Evolutionary conservation across 2,797 vertebrate genomes (phyloP).

Genomic region (Acrossocheilus wenchowensis): DNA sequence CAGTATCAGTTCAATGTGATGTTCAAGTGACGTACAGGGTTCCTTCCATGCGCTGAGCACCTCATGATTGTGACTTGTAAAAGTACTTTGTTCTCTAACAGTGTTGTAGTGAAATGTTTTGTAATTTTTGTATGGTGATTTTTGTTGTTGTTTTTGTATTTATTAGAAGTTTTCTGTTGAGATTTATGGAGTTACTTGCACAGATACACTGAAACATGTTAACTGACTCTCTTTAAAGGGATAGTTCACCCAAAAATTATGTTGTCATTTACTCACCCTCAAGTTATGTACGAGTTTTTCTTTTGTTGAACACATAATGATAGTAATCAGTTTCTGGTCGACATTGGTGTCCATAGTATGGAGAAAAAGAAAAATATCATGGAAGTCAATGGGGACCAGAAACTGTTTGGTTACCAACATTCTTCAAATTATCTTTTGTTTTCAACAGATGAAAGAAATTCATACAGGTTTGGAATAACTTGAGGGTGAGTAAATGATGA

Average conservation of each 20-base stretch:
- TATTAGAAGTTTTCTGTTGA: conserved; percentile 61
- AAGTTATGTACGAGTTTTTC: background rate
- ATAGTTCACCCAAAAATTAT: background rate
- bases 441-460: background rate
- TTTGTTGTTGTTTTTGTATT: conserved; percentile 65
- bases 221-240: background rate
- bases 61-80: conserved; percentile 60
- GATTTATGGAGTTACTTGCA: conserved; percentile 5
- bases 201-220: background rate
- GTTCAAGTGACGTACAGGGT: conserved; percentile 53
- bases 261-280: background rate
- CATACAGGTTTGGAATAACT: background rate
- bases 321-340: background rate
- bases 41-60: conserved; percentile 57
- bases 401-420: background rate
- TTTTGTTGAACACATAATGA: background rate
- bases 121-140: conserved; percentile 60
- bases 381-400: background rate
- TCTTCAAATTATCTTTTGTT: background rate
- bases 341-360: background rate
- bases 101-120: conserved; percentile 71
- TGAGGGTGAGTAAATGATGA: background rate
- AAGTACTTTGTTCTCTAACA: conserved; percentile 37
- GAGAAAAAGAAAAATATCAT: background rate
- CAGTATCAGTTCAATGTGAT: conserved; percentile 62